phyloP scores from a whole-genome alignment of 92 coral and sea anemone genomes.

The Scolanthus callimorphus region DNA sequence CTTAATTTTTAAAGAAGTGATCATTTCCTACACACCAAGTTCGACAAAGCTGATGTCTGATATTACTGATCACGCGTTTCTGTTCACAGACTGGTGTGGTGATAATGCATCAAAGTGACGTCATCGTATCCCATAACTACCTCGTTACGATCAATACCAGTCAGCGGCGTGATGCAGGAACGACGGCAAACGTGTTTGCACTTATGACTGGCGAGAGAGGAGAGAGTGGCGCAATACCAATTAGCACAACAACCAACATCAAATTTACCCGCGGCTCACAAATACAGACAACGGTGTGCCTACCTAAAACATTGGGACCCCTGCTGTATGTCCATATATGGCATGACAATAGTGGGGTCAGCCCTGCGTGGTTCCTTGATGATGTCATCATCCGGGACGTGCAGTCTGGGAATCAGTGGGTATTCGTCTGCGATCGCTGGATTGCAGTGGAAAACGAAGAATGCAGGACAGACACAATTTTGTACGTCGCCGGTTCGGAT shows the following conservation, averaged over 20 bases:
- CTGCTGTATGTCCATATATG: conserved; percentile 71
- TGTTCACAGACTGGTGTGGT: conserved; percentile 31
- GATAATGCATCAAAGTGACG: conserved; percentile 33
- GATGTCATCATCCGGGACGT: conserved; percentile 62
- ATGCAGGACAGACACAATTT: conserved; percentile 58
- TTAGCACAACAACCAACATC: conserved; percentile 29
- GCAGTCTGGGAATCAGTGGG: conserved; percentile 49
- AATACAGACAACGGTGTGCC: conserved; percentile 28
- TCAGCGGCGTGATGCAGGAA: conserved; percentile 59
- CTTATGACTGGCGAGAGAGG: conserved; percentile 49
- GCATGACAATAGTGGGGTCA: conserved; percentile 79
- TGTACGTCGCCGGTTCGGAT: conserved; percentile 46
- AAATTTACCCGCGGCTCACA: conserved; percentile 47
- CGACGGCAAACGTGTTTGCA: conserved; percentile 62
- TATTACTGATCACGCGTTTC: too few relatives aligned
- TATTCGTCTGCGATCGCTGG: conserved; percentile 78
- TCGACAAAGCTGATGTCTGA: too few relatives aligned
- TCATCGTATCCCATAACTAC: conserved; percentile 36
- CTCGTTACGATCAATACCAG: conserved; percentile 56
- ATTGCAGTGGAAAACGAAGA: conserved; percentile 85
- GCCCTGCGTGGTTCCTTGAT: conserved; percentile 79
- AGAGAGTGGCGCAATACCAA: conserved; percentile 47
- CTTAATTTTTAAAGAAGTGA: too few relatives aligned
- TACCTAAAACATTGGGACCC: conserved; percentile 59
- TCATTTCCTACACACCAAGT: too few relatives aligned